Base-by-base conservation (phyloP, 2,113 vertebrate species). In the Lagenorhynchus albirostris region DNA sequence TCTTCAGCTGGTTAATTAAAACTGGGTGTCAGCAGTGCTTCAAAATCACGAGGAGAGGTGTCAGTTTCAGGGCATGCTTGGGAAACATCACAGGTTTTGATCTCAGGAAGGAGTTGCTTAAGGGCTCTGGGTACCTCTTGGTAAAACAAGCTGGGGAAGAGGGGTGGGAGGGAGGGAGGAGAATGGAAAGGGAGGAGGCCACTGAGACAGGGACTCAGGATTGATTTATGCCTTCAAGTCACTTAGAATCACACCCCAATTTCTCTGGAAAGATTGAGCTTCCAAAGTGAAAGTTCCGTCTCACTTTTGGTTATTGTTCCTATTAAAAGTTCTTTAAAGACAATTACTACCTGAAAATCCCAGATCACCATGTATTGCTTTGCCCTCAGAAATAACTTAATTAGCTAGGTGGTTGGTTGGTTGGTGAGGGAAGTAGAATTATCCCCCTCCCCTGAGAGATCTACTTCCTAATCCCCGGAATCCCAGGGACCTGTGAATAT, bases 1-100 rank as follows among this genome's bases (percentile, higher is more conserved):
- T 91, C 53, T 92, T 62, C 53, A 8, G 36, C 68, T 81, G 89
- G 25, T 55, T 96, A 25, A 93, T 89, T 83, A 96, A 95, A 87
- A 87, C 11, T 60, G 90, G 73, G 87, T 92, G 92, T 93, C 90
- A 79, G 83, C 79, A 1, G 38, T 0, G 33, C 90, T 83, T 88
- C 31, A 5, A 91, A 91, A 29, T 74, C 63, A n/a, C 55, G 6
- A 33, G n/a, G 79, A 92, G n/a, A 82, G 76, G 74, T 77, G 71
- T 93, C 38, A 8, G 65, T 76, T 84, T 23, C 21, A 1, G 89
- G 90, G 76, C 67, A 38, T 0, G 38, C 55, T 53, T 29, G 81
- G 79, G 60, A 82, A 71, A 70, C 38, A 63, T 89, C 63, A 8
- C 68, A 14, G 92, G 83, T 65, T 94, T 95, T 65, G 60, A 71